Evolutionary conservation across 2,888 invertebrate genomes (phyloP).

Genomic region (Ligdia adustata): DNA sequence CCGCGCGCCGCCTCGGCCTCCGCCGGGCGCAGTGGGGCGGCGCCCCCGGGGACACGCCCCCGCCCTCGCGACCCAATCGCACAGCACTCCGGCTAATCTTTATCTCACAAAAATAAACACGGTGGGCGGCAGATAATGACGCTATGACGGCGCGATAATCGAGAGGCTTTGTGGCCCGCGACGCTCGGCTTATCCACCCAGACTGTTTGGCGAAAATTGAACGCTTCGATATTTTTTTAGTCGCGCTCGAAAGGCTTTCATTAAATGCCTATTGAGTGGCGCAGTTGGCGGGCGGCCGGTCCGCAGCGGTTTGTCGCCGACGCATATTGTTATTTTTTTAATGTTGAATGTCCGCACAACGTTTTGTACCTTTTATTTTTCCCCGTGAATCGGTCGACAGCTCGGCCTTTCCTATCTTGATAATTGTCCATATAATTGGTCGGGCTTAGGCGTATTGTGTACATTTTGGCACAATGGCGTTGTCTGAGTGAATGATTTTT

Average conservation of each 20-base stretch:
- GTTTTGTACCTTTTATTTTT: slow-evolving; percentile 59
- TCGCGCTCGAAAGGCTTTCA: slow-evolving; percentile 49
- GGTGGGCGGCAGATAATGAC: slow-evolving; percentile 81
- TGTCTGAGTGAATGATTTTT: slow-evolving; percentile 27
- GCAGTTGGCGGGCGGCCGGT: slow-evolving; percentile 46
- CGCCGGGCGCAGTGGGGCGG: slow-evolving; percentile 40
- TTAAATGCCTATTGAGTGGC: slow-evolving; percentile 55
- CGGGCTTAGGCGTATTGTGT: slow-evolving; percentile 70
- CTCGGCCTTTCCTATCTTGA: slow-evolving; percentile 61
- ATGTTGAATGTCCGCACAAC: slow-evolving; percentile 41
- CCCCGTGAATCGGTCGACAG: slow-evolving; percentile 64
- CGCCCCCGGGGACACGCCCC: slow-evolving; percentile 54
- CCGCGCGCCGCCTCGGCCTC: slow-evolving; percentile 24
- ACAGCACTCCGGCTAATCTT: slow-evolving; percentile 79
- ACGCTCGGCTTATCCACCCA: slow-evolving; percentile 68
- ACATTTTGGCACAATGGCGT: slow-evolving; percentile 45
- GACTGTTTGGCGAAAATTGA: slow-evolving; percentile 75
- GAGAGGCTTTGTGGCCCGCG: slow-evolving; percentile 76
- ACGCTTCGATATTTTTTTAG: slow-evolving; percentile 51
- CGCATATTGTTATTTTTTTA: slow-evolving; percentile 62
- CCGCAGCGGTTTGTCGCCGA: slow-evolving; percentile 56
- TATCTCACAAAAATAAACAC: slow-evolving; percentile 83
- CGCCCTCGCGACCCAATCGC: slow-evolving; percentile 66
- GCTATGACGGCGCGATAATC: slow-evolving; percentile 73
- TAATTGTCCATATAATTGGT: slow-evolving; percentile 80